These are phyloP conservation scores for Spilogale gracilis DNA, from an alignment of 2,113 vertebrate genomes.

Conservation along the genomic window DNA sequence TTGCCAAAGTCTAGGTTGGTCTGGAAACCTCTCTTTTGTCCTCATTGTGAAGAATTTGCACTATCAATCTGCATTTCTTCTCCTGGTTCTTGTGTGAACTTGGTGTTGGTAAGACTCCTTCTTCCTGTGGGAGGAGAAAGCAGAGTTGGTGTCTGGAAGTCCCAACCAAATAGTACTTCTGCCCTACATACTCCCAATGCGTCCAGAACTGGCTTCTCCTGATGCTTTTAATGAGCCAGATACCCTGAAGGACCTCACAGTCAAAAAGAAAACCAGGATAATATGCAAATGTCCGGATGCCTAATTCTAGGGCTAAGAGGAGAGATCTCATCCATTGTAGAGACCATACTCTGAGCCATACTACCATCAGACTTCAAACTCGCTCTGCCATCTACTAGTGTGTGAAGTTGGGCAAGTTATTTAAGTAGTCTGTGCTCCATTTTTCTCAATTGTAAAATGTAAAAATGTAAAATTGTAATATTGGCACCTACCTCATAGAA, in stretches of 20 bases:
- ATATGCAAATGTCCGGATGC: rapidly evolving
- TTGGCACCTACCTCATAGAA: background rate
- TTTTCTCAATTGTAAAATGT: background rate
- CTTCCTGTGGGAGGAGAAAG: background rate
- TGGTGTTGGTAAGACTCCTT: background rate
- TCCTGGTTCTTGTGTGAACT: background rate
- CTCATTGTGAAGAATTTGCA: background rate
- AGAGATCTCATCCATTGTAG: background rate
- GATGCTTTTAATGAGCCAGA: background rate
- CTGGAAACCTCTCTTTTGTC: background rate
- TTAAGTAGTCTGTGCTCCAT: background rate
- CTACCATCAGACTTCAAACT: background rate
- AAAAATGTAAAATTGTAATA: background rate
- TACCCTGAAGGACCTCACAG: background rate
- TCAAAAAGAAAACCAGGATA: background rate
- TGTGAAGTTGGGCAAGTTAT: background rate
- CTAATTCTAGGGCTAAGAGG: background rate
- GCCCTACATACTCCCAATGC: background rate
- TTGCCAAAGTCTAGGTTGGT: background rate
- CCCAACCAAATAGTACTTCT: background rate
- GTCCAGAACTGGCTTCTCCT: background rate
- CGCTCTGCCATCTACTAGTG: background rate
- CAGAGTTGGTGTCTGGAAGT: background rate
- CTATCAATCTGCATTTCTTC: background rate
- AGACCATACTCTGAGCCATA: background rate